Evolutionary conservation across 2,797 vertebrate genomes (phyloP).

Genomic region (Balearica regulorum): DNA sequence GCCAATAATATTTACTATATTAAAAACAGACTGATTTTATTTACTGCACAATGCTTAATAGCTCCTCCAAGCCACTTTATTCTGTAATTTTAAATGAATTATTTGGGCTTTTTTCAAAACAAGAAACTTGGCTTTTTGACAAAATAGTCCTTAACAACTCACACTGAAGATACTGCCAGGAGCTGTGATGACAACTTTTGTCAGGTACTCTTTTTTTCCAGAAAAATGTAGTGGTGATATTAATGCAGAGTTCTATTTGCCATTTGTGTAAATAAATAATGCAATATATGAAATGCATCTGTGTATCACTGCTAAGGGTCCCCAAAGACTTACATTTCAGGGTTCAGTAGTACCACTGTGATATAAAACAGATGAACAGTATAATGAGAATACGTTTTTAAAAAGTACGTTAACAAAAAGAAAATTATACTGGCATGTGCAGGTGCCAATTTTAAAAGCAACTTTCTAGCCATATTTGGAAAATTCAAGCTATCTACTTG

Average conservation of each 20-base stretch:
- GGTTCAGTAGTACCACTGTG: background rate
- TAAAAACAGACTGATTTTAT: conserved; percentile 3
- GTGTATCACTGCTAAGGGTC: background rate
- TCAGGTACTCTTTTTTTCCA: background rate
- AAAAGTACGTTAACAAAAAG: background rate
- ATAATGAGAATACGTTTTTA: background rate
- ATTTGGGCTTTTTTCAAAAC: background rate
- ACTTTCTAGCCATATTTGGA: background rate
- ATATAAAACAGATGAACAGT: background rate
- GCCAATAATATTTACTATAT: conserved; percentile 1
- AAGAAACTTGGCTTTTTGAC: conserved; percentile 1
- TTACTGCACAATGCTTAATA: background rate
- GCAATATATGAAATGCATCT: background rate
- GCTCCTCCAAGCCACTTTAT: background rate
- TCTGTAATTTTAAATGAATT: conserved; percentile 3
- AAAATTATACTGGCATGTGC: background rate
- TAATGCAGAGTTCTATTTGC: background rate
- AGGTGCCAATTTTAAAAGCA: background rate
- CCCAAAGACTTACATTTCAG: background rate
- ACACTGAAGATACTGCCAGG: background rate
- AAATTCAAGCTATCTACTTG: background rate
- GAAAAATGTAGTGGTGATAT: background rate
- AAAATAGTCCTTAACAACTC: background rate
- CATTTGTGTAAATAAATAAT: background rate
- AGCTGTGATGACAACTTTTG: background rate